Evolutionary conservation across 2,888 invertebrate species (phyloP).

Genomic region (Chaetogeoica ovagalla): DNA sequence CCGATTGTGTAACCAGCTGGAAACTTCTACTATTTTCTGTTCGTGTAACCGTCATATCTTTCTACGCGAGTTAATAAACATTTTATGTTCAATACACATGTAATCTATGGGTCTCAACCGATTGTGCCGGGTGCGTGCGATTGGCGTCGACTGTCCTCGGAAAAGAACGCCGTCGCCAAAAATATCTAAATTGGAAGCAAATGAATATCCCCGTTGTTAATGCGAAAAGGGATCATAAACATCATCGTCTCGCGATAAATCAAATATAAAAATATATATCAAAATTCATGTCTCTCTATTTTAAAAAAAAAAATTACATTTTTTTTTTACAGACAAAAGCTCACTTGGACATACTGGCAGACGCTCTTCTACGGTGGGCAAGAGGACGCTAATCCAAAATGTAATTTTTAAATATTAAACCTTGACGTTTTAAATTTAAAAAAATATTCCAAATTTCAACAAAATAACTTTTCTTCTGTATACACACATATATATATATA

Average conservation of each 20-base stretch:
- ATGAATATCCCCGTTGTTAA: neutral
- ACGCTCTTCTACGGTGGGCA: constrained; percentile 91
- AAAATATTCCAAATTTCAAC: neutral
- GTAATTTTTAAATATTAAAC: constrained; percentile 28
- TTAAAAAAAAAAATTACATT: neutral
- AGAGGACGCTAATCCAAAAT: constrained; percentile 75
- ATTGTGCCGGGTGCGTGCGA: no score
- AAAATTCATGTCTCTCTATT: constrained; percentile 27
- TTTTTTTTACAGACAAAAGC: constrained; percentile 81
- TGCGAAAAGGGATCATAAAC: neutral
- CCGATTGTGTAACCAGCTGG: no score
- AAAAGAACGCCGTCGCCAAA: no score
- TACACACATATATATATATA: neutral
- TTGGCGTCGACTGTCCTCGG: no score
- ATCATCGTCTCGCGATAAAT: neutral
- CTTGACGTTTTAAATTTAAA: constrained; percentile 8
- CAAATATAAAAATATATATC: constrained; percentile 3
- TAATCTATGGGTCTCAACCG: no score
- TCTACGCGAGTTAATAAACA: no score
- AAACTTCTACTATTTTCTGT: no score
- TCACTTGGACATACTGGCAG: constrained; percentile 90
- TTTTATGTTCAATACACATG: no score
- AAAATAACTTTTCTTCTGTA: constrained; percentile 4
- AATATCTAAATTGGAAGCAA: neutral
- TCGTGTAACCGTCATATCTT: no score